Conservation (phyloP, 2,888 invertebrate species). For the Pandemis corylana region DNA sequence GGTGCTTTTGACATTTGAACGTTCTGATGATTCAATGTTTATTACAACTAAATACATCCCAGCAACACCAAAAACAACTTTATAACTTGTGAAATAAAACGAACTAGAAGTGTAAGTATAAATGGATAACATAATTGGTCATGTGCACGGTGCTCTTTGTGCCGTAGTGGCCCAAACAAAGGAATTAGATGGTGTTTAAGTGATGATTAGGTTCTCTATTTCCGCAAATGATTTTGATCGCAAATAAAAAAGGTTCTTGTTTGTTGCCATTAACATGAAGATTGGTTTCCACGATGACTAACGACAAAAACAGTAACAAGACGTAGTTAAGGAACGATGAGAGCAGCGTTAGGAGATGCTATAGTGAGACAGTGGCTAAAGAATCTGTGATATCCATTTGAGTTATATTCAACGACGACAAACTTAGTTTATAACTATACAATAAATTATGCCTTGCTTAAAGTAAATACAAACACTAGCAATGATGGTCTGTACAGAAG, state of each 20-base stretch:
- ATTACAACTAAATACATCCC: background rate
- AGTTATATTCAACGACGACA: no score
- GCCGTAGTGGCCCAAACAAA: constrained; percentile 41
- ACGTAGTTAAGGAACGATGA: background rate
- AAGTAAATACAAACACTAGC: no score
- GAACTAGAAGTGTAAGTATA: background rate
- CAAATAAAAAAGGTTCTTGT: constrained; percentile 9
- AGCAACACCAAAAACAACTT: constrained; percentile 7
- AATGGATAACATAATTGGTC: constrained; percentile 20
- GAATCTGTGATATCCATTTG: no score
- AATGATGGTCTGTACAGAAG: no score
- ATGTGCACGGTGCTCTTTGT: constrained; percentile 23
- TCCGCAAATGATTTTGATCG: constrained; percentile 35
- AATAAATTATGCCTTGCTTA: no score
- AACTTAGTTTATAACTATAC: no score
- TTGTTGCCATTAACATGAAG: background rate
- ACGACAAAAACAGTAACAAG: background rate
- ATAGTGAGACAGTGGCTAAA: no score
- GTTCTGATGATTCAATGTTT: constrained; percentile 34
- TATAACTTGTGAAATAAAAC: background rate
- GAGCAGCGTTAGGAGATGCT: no score
- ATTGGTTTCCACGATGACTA: background rate
- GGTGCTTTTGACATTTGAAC: constrained; percentile 42
- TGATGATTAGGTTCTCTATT: constrained; percentile 39
- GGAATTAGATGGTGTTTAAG: constrained; percentile 43